Conservation (phyloP, 1,140 invertebrate genomes). For the Microplitis mediator region DNA sequence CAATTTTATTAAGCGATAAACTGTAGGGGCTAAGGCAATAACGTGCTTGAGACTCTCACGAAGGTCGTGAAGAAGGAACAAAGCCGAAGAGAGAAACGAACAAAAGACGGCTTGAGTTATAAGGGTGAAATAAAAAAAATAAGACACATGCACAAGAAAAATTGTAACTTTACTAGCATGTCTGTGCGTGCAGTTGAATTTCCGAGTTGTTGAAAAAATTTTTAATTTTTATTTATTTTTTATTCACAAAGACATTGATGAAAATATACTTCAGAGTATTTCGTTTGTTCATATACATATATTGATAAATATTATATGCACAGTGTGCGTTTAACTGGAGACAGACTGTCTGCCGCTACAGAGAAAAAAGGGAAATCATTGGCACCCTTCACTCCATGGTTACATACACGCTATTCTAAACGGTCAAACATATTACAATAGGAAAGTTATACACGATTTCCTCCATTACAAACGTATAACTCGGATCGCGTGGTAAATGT, state of each 20-base stretch:
- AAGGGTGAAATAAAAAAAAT: neutral
- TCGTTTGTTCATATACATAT: too few species aligned
- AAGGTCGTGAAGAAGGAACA: constrained; percentile 13
- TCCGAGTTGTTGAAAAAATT: neutral
- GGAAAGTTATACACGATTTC: constrained; percentile 22
- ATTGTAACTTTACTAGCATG: constrained; percentile 2
- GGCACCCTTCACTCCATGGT: neutral
- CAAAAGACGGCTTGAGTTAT: neutral
- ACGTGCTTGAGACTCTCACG: constrained; percentile 8
- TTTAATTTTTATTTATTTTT: neutral
- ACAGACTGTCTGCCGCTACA: constrained; percentile 28
- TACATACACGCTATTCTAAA: constrained; percentile 4
- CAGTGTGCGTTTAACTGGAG: constrained; percentile 22
- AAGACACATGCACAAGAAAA: neutral
- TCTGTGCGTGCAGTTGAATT: constrained; percentile 6
- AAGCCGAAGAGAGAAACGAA: neutral
- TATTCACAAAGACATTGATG: constrained; percentile 1
- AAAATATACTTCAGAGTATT: neutral
- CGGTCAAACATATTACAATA: constrained; percentile 21
- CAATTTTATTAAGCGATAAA: constrained; percentile 23
- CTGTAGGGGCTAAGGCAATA: constrained; percentile 11
- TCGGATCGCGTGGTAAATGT: constrained; percentile 23
- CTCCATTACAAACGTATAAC: neutral
- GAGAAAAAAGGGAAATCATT: constrained; percentile 18
- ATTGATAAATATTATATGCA: neutral